Percentiles rank a stretch among this genome's conserved stretches.
phyloP scores from a whole-genome alignment of 2,888 invertebrate species.

The Saturnia japonica region DNA sequence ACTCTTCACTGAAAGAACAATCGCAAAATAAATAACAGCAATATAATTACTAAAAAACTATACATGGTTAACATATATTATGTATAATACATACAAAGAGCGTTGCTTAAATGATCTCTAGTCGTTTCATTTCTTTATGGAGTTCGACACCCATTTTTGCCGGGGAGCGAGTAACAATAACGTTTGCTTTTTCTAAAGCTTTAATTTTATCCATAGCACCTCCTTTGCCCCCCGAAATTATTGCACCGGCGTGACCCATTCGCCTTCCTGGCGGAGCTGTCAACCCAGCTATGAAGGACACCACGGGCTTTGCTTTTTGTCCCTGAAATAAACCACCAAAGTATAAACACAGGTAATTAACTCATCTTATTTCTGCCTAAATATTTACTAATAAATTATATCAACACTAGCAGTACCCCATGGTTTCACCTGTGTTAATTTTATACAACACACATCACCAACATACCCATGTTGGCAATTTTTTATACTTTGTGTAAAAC shows the following conservation, averaged over 20 bases:
- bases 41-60: slow-evolving; percentile 67
- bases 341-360: not conserved
- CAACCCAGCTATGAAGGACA: slow-evolving; percentile 98
- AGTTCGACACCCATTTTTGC: slow-evolving; percentile 97
- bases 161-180: slow-evolving; percentile 96
- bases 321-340: slow-evolving; percentile 81
- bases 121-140: slow-evolving; percentile 93
- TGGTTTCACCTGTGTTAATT: no score
- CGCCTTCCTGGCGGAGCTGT: slow-evolving; percentile 98
- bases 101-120: slow-evolving; percentile 81
- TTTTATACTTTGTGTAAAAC: no score
- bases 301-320: slow-evolving; percentile 96
- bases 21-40: slow-evolving; percentile 66
- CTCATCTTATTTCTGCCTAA: not conserved
- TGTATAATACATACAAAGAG: slow-evolving; percentile 38
- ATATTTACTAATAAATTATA: not conserved
- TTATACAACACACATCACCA: no score
- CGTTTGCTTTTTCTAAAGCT: slow-evolving; percentile 95
- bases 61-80: slow-evolving; percentile 56
- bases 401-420: no score
- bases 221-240: slow-evolving; percentile 99
- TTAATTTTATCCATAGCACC: slow-evolving; percentile 99
- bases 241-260: slow-evolving; percentile 99
- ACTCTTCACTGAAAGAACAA: slow-evolving; percentile 48
- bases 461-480: no score